phyloP scores from a whole-genome alignment of 1,140 invertebrate genomes.

The Zaprionus ornatus region DNA sequence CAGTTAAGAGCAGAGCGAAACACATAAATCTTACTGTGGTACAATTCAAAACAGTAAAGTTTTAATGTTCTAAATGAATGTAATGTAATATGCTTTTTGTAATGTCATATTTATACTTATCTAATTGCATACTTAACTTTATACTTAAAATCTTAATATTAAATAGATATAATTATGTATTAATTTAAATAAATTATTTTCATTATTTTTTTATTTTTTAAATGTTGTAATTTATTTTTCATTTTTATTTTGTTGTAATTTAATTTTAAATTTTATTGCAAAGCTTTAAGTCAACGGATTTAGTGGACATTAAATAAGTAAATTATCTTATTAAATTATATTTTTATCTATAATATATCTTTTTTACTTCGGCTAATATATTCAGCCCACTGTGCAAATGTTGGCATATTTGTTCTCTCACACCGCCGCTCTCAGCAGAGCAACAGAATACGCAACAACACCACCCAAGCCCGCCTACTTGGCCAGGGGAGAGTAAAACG shows the following conservation, averaged over 20 bases:
- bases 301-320: background rate
- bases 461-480: constrained; percentile 18
- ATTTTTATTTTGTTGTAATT: background rate
- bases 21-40: constrained; percentile 18
- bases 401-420: constrained; percentile 1
- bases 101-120: no score
- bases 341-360: background rate
- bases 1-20: background rate
- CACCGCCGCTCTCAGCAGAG: constrained; percentile 5
- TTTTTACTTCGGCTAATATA: background rate
- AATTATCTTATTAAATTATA: background rate
- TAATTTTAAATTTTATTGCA: background rate
- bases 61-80: no score
- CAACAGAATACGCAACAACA: background rate
- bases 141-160: no score
- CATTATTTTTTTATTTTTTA: no score
- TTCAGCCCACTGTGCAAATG: background rate
- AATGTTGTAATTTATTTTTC: no score
- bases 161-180: no score
- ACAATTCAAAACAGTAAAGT: background rate
- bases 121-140: no score
- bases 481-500: constrained; percentile 9
- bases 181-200: no score
- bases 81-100: no score
- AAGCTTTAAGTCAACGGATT: no score